Conservation (phyloP, 1,140 invertebrate species). For the Brachionus calyciflorus region DNA sequence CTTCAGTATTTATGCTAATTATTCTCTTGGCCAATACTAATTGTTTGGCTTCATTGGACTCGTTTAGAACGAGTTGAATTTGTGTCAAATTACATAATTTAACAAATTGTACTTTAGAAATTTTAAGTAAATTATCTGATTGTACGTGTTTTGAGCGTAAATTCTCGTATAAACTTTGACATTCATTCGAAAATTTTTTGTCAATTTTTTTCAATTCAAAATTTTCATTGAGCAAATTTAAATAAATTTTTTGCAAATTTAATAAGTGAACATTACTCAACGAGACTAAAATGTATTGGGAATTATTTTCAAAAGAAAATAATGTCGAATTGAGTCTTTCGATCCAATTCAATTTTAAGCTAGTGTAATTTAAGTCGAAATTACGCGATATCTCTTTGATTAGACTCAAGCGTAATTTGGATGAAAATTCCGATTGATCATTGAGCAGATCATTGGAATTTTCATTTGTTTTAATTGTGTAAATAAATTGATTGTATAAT, state of each 20-base stretch:
- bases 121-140: slow-evolving; percentile 23
- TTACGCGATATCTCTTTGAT: slow-evolving; percentile 19
- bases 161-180: not conserved
- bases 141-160: not conserved
- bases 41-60: not conserved
- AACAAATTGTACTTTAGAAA: slow-evolving; percentile 1
- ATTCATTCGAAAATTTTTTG: slow-evolving; percentile 5
- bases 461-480: not conserved
- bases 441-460: slow-evolving; percentile 16
- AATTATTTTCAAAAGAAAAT: not conserved
- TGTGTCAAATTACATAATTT: slow-evolving; percentile 24
- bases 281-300: slow-evolving; percentile 4
- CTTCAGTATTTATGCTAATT: not conserved
- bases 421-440: slow-evolving; percentile 18
- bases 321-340: not conserved
- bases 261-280: slow-evolving; percentile 21
- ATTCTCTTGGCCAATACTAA: not conserved
- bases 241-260: slow-evolving; percentile 28
- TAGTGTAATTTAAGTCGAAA: not conserved
- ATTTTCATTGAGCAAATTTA: not conserved
- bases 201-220: slow-evolving; percentile 15
- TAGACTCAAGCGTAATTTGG: slow-evolving; percentile 18
- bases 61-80: not conserved
- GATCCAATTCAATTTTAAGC: slow-evolving; percentile 29
- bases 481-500: slow-evolving; percentile 29